Base-by-base conservation (phyloP, 1,140 invertebrate genomes). In the Drosophila equinoxialis region DNA sequence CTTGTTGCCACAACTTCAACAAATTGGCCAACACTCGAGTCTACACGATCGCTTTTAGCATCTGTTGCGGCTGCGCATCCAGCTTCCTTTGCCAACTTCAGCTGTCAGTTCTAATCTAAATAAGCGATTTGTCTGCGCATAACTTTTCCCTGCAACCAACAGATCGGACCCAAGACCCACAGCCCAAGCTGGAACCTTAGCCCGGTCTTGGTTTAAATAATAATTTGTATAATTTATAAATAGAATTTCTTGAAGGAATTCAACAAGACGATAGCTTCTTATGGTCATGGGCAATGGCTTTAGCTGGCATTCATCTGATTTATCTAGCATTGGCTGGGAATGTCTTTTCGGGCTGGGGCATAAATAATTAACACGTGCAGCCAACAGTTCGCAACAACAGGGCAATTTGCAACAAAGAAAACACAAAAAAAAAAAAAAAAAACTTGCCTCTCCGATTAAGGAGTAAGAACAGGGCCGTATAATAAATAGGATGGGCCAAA, bases 171-270 rank as follows among this genome's bases (percentile, higher is more conserved):
- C 66, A 48, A 60, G 69, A 42, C n/a, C 59, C 51, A 64, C 8
- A 39, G 11, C 3, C 11, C 10, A 13, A 39, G 37, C 17, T 51
- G 45, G 45, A 51, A 8, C 8, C 17, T 17, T 7, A 8, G 14
- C 45, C 41, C 17, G 6, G 63, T 54, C 41, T 55, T 63, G 14
- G 71, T 51, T 81, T 78, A 81, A 84, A 84, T 89, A 89, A 89
- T 89, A 89, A 89, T 89, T 89, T 89, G 80, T 89, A 84, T 89
- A 89, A 89, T 89, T 89, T 89, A 89, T 77, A 51, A 70, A 30
- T 62, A 68, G 79, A 83, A 74, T 65, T 79, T 48, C 67, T 77
- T 42, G 68, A 45, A 60, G 59, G 66, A 79, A 86, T 86, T 77
- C 64, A 39, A 20, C 66, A 48, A 33, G 58, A 42, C 54, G 79